Evolutionary conservation across 2,888 invertebrate genomes (phyloP), one percentile per base, ranked within the genome.

Genomic region (Aleiodes leptofemur): DNA sequence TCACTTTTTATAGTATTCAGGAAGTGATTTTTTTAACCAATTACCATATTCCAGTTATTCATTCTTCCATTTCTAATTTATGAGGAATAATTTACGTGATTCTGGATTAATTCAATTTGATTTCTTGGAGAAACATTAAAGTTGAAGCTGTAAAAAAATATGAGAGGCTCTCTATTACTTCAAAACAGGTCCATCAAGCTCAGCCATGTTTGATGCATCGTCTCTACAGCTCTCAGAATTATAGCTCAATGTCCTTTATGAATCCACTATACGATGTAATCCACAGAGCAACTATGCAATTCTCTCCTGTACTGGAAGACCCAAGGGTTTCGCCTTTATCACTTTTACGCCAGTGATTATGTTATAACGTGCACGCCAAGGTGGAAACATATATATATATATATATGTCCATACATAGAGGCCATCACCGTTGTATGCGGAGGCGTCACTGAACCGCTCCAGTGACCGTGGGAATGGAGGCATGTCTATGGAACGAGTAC

Each of bases 381-480:
- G 57, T 57, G 4, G 11, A 31, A 57, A 34, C 34, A 34, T 23
- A 11, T 23, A 56, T 9, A 29, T 23, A 23, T 56, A 29, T 11
- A 31, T n/a, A 13, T 57, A n/a, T 29, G 57, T 57, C 11, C 4
- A 11, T 43, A n/a, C 29, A 34, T 71, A 29, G 11, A 43, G 59
- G 16, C 53, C 43, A 66, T 64, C 34, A 34, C 43, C 34, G 34
- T 31, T 11, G 51, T 55, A 16, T 34, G 71, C 59, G 34, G 50
- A 50, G 50, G 70, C 29, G 61, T 71, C 57, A 48, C 48, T 71
- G 59, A 55, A 72, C 34, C 31, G 55, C 55, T 64, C 23, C 56
- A 16, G 61, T 66, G 55, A 73, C 73, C 76, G 73, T 76, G 76
- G 73, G 76, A 76, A 76, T 76, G 61, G 51, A 69, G 55, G 48